Evolutionary conservation across 2,113 vertebrate genomes (phyloP).

Genomic region (Hypocryptadius cinnamomeus): DNA sequence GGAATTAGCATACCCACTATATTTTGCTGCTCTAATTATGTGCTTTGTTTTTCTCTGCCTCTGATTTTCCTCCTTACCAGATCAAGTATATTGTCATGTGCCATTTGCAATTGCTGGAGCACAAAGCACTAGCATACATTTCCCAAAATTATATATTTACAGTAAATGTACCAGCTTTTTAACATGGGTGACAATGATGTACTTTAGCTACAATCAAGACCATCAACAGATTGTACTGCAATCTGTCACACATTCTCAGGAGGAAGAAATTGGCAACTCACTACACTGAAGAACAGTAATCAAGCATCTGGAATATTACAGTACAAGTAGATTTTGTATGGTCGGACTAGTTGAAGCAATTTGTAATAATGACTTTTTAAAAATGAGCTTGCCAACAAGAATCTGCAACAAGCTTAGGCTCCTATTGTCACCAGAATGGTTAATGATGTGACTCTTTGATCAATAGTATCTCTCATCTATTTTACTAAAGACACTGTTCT

Average conservation of each 20-base stretch:
- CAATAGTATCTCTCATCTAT: not conserved
- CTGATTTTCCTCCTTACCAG: not conserved
- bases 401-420: constrained; percentile 7
- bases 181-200: constrained; percentile 26
- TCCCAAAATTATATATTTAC: constrained; percentile 37
- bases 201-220: constrained; percentile 53
- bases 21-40: not conserved
- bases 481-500: not conserved
- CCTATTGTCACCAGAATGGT: not conserved
- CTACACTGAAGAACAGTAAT: constrained; percentile 59
- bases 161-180: constrained; percentile 20
- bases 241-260: constrained; percentile 70
- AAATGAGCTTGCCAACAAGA: constrained; percentile 46
- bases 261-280: constrained; percentile 64
- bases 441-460: not conserved
- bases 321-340: constrained; percentile 41
- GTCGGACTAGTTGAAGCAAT: constrained; percentile 58
- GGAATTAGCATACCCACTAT: not conserved
- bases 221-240: constrained; percentile 72
- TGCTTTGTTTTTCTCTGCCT: not conserved
- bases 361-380: constrained; percentile 60
- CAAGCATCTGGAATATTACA: constrained; percentile 73
- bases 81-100: not conserved
- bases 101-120: not conserved
- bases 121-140: not conserved